These are phyloP conservation scores for Sebastes minor DNA, from an alignment of 2,797 vertebrate species.

Conservation along the genomic window DNA sequence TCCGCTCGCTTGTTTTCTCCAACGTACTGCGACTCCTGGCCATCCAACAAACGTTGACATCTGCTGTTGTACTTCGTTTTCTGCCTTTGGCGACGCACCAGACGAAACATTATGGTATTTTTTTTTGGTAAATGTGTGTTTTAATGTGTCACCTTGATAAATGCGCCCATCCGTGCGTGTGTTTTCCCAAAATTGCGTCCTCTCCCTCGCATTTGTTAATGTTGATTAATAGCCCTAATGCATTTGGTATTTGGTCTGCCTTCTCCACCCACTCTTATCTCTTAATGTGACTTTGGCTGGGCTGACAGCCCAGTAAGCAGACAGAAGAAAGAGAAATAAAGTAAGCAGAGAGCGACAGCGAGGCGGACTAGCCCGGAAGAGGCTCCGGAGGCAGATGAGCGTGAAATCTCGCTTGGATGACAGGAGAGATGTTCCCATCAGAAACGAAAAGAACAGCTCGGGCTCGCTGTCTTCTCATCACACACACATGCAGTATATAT, in stretches of 20 bases:
- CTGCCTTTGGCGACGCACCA: slow-evolving; percentile 73
- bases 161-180: slow-evolving; percentile 61
- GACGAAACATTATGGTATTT: slow-evolving; percentile 73
- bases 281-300: slow-evolving; percentile 77
- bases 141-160: slow-evolving; percentile 80
- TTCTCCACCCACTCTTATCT: slow-evolving; percentile 78
- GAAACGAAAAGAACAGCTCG: slow-evolving; percentile 50
- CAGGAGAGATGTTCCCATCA: slow-evolving; percentile 68
- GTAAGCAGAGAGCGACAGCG: slow-evolving; percentile 56
- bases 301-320: slow-evolving; percentile 74
- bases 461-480: slow-evolving; percentile 34
- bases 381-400: slow-evolving; percentile 64
- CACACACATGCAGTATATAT: slow-evolving; percentile 2
- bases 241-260: slow-evolving; percentile 76
- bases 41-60: slow-evolving; percentile 69
- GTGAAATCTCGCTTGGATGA: slow-evolving; percentile 69
- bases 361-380: slow-evolving; percentile 54
- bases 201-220: slow-evolving; percentile 75
- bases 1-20: slow-evolving; percentile 46
- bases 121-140: slow-evolving; percentile 73
- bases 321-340: slow-evolving; percentile 61
- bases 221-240: slow-evolving; percentile 81
- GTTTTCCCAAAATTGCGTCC: slow-evolving; percentile 66
- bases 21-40: slow-evolving; percentile 25
- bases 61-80: slow-evolving; percentile 70